Percentiles rank a stretch among this genome's conserved stretches.
Evolutionary conservation across 2,888 invertebrate species (phyloP).

Genomic region (Drosophila cognata): DNA sequence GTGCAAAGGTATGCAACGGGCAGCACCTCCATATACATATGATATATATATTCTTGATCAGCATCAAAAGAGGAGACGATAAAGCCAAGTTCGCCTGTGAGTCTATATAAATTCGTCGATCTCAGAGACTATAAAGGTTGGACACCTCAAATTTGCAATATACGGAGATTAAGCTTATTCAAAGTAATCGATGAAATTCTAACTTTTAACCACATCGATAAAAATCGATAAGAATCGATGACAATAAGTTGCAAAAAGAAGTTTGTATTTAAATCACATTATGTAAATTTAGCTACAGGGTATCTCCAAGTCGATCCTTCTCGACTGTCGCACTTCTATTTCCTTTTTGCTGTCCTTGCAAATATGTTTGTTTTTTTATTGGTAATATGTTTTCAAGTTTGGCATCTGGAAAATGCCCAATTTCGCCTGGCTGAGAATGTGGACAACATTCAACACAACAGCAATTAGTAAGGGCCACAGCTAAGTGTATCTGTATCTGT

Average conservation of each 20-base stretch:
- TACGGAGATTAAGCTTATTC: background rate
- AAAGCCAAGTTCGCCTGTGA: background rate
- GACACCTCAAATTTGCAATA: background rate
- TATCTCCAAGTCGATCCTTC: background rate
- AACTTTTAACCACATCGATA: background rate
- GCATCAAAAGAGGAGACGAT: background rate
- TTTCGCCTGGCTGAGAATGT: background rate
- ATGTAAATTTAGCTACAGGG: background rate
- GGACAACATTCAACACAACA: background rate
- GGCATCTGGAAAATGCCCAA: slow-evolving; percentile 13
- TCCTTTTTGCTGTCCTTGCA: background rate
- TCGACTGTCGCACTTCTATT: background rate
- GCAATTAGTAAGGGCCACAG: slow-evolving; percentile 8
- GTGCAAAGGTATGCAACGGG: too few species aligned
- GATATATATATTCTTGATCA: background rate
- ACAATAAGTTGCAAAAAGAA: too few species aligned
- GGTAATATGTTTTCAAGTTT: background rate
- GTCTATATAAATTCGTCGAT: background rate
- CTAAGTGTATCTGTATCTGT: slow-evolving; percentile 3
- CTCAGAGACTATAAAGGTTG: background rate
- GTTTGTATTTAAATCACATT: background rate
- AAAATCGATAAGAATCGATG: background rate
- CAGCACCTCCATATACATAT: background rate
- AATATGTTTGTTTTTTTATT: background rate
- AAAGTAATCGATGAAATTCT: background rate